phyloP scores from a whole-genome alignment of 2,113 vertebrate genomes.

The Gymnorhina tibicen region DNA sequence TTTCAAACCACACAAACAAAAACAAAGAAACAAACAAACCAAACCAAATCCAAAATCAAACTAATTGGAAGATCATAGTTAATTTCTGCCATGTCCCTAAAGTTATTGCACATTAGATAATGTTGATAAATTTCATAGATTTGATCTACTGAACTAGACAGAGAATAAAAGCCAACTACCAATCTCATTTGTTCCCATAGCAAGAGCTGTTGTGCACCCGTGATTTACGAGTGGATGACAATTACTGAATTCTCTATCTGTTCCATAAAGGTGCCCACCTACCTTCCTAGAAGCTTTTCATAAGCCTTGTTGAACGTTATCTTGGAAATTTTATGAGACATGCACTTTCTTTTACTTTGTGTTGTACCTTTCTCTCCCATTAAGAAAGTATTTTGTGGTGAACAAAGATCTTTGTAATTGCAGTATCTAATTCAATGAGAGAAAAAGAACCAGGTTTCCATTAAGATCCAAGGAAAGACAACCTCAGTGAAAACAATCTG shows the following conservation, averaged over 20 bases:
- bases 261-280: neutral
- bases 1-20: neutral
- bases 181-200: neutral
- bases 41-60: neutral
- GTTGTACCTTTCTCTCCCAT: neutral
- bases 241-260: neutral
- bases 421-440: neutral
- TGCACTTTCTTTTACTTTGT: neutral
- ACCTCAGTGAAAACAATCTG: neutral
- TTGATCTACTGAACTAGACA: neutral
- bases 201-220: rapidly evolving
- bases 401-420: neutral
- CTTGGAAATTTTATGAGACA: neutral
- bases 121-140: neutral
- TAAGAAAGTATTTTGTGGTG: neutral
- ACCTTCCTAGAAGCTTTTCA: neutral
- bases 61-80: neutral
- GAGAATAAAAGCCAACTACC: neutral
- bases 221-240: neutral
- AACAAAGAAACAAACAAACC: neutral
- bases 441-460: neutral
- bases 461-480: neutral
- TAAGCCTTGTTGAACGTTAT: neutral
- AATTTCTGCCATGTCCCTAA: neutral
- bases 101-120: neutral